These are phyloP conservation scores for Aegithalos caudatus DNA, from an alignment of 2,113 vertebrate species.

Conservation along the genomic window DNA sequence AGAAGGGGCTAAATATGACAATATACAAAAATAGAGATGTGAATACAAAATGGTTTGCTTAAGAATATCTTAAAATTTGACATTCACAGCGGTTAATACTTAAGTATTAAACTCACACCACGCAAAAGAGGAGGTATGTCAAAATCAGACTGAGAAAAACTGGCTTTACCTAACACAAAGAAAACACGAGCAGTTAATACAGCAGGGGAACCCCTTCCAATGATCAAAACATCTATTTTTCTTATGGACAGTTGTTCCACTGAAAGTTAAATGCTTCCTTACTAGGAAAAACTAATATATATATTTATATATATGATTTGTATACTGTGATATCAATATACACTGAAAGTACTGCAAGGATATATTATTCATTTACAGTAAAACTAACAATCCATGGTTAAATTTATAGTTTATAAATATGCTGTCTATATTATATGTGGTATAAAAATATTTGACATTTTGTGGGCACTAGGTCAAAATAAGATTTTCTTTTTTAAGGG, in stretches of 20 bases:
- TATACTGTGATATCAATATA: slow-evolving; percentile 75
- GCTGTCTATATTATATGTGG: slow-evolving; percentile 84
- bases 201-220: slow-evolving; percentile 40
- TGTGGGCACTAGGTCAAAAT: slow-evolving; percentile 77
- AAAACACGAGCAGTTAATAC: slow-evolving; percentile 45
- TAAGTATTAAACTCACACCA: slow-evolving; percentile 60
- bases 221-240: background rate
- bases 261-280: slow-evolving; percentile 70
- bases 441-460: slow-evolving; percentile 87
- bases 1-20: slow-evolving; percentile 31
- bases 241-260: slow-evolving; percentile 74
- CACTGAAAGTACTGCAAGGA: slow-evolving; percentile 85
- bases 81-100: slow-evolving; percentile 69
- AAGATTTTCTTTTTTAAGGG: slow-evolving; percentile 53
- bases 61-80: slow-evolving; percentile 51
- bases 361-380: slow-evolving; percentile 86
- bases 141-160: slow-evolving; percentile 58
- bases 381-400: slow-evolving; percentile 74
- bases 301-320: slow-evolving; percentile 75
- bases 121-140: slow-evolving; percentile 53
- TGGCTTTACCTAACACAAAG: slow-evolving; percentile 53
- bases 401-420: slow-evolving; percentile 92
- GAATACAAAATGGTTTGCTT: slow-evolving; percentile 63
- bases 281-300: slow-evolving; percentile 75
- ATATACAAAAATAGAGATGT: slow-evolving; percentile 53